Base-by-base conservation (phyloP, 2,888 invertebrate species). In the Lypha dubia region DNA sequence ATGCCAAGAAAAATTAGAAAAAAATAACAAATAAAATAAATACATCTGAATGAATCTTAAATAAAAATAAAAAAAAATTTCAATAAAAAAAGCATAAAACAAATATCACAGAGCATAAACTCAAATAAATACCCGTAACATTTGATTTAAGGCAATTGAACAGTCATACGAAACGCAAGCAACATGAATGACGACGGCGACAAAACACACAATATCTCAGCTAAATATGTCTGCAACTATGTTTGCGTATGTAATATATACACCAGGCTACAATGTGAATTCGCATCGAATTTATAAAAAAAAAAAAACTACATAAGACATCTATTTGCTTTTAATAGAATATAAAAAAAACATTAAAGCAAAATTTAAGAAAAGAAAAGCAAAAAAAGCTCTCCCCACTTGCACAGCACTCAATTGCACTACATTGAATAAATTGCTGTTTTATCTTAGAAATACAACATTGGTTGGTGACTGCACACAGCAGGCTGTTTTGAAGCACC, bases 401-500 rank as follows among this genome's bases (percentile, higher is more conserved):
- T 20, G 75, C 65, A 35, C 35, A 76, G 76, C 76, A 76, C 13
- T 44, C 51, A 70, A 44, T 28, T 71, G 56, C 53, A 79, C 63
- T 79, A 63, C 15, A 35, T 65, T 71, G 24, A 46, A 79, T 35
- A 58, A 15, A 49, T 38, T 46, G 8, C 49, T 38, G 6, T 58
- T 38, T 9, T 46, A 17, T 44, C 22, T 17, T 13, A 41, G 17
- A 22, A 22, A 62, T 24, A 41, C 11, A n/a, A 32, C 41, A 62
- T 38, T 49, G 56, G 28, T 73, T 71, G 63, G 38, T 73, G 79
- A 28, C 46, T 73, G 73, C 58, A 51, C 53, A 56, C 82, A 74
- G 82, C 81, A 74, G 44, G 82, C 63, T 79, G 65, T 49, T 65
- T 77, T 76, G 83, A 83, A 80, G 63, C 82, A 85, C 90, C 90